These are phyloP conservation scores for Siniperca chuatsi DNA, from an alignment of 2,113 vertebrate genomes.

Conservation along the genomic window DNA sequence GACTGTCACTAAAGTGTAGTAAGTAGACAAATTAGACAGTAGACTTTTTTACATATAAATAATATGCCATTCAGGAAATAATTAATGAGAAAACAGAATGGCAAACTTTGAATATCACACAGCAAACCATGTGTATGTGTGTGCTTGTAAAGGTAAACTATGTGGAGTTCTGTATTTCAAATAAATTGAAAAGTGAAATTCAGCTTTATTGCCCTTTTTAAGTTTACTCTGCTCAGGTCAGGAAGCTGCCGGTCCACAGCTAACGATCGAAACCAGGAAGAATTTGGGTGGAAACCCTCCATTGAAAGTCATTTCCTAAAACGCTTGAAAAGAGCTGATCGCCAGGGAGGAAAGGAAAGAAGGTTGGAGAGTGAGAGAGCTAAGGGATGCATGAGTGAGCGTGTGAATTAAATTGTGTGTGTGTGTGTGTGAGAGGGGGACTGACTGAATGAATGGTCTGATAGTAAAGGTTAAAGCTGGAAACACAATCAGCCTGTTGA, in stretches of 20 bases:
- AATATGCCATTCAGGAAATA: neutral
- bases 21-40: too few relatives aligned
- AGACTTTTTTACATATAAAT: too few relatives aligned
- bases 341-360: slow-evolving; percentile 4
- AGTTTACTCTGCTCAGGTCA: neutral
- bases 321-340: slow-evolving; percentile 1
- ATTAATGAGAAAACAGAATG: neutral
- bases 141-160: neutral
- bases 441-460: neutral
- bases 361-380: neutral
- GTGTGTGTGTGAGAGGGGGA: neutral
- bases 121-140: neutral
- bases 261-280: slow-evolving; percentile 47
- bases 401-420: neutral
- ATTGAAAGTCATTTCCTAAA: slow-evolving; percentile 66
- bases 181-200: neutral
- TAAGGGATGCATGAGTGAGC: slow-evolving; percentile 6
- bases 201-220: neutral
- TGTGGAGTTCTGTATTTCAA: neutral
- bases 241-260: slow-evolving; percentile 35
- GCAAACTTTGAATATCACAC: too few relatives aligned
- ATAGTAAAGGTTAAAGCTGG: slow-evolving; percentile 44
- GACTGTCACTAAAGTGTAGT: too few relatives aligned
- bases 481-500: slow-evolving; percentile 50
- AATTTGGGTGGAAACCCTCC: slow-evolving; percentile 37